Percentiles rank a stretch among this genome's conserved stretches.
phyloP scores from a whole-genome alignment of 92 coral and sea anemone species.

The Umimayanthus kanabou region DNA sequence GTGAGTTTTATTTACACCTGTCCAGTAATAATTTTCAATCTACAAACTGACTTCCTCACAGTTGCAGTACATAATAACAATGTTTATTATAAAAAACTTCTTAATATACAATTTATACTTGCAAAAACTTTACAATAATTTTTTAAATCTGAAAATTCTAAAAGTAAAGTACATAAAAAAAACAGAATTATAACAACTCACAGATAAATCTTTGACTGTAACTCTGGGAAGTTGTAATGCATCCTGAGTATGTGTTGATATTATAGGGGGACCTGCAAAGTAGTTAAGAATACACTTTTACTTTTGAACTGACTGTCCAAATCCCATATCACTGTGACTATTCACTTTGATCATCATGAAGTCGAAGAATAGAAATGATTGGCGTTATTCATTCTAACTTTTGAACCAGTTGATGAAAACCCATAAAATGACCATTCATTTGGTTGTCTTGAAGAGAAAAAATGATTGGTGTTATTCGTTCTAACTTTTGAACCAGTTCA shows the following conservation, averaged over 20 bases:
- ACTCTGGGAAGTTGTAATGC: constrained; percentile 51
- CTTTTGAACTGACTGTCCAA: no score
- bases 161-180: neutral
- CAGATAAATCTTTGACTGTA: constrained; percentile 44
- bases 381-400: no score
- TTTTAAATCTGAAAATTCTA: neutral
- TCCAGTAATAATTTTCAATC: neutral
- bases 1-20: neutral
- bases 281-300: neutral
- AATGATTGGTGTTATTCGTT: no score
- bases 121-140: neutral
- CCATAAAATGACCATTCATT: no score
- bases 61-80: neutral
- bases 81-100: neutral
- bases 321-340: no score
- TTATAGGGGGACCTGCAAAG: constrained; percentile 58
- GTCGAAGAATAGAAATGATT: no score
- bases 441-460: no score
- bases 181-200: neutral
- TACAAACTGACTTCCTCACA: neutral
- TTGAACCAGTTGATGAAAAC: no score
- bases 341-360: no score
- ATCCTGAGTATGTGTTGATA: constrained; percentile 47
- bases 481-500: no score
- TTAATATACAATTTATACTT: neutral